Percentiles rank a stretch among this genome's conserved stretches.
Conservation (phyloP, 2,113 vertebrate genomes). For the Panurus biarmicus region DNA sequence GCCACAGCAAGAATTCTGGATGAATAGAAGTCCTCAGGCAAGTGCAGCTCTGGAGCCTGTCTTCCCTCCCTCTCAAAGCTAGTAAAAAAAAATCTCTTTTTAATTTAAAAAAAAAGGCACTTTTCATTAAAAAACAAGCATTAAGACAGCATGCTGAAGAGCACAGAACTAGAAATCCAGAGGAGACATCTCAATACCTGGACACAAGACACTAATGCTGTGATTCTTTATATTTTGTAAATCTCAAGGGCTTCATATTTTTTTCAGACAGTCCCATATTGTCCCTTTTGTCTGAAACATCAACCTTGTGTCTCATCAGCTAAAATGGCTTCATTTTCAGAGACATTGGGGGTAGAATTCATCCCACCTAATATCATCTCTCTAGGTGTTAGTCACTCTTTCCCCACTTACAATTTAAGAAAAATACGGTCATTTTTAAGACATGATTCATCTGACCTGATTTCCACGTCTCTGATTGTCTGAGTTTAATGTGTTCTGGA, state of each 20-base stretch:
- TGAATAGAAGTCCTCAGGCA: neutral
- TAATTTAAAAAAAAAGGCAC: neutral
- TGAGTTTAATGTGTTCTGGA: neutral
- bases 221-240: neutral
- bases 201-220: neutral
- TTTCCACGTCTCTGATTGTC: neutral
- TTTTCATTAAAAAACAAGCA: neutral
- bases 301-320: neutral
- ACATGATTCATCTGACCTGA: neutral
- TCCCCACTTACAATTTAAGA: neutral
- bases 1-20: neutral
- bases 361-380: neutral
- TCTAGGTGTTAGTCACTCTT: neutral
- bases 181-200: neutral
- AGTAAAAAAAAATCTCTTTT: neutral
- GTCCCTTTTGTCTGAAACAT: neutral
- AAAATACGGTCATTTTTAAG: neutral
- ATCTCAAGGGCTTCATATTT: neutral
- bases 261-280: neutral
- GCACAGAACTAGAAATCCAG: neutral
- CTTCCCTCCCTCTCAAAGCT: neutral
- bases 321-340: neutral
- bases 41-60: neutral
- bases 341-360: neutral
- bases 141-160: neutral